Conservation (phyloP, 1,140 invertebrate species). For the Aphis craccivora region DNA sequence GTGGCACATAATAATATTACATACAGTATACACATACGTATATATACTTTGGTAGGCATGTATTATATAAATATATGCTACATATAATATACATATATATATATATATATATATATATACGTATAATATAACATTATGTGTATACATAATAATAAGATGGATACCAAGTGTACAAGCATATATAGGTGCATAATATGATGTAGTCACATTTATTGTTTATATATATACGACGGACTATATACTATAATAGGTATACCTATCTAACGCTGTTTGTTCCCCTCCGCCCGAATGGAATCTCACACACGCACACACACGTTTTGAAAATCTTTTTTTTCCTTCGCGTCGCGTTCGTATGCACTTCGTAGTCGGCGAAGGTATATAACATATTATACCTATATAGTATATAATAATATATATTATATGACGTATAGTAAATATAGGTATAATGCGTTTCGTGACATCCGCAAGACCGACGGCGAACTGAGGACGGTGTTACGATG, state of each 20-base stretch:
- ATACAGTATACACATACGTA: background rate
- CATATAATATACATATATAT: too few species aligned
- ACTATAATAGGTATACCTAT: background rate
- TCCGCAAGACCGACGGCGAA: background rate
- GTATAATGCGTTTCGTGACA: constrained; percentile 1
- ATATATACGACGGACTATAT: too few species aligned
- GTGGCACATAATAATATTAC: background rate
- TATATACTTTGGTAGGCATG: background rate
- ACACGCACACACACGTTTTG: background rate
- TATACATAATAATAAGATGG: background rate
- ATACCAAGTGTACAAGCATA: background rate
- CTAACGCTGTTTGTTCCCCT: background rate
- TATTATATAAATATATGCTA: too few species aligned
- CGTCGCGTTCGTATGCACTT: background rate
- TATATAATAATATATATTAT: background rate
- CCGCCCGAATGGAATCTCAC: background rate
- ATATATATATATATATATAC: background rate
- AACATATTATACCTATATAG: background rate
- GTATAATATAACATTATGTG: background rate
- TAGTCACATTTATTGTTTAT: too few species aligned
- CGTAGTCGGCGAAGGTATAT: background rate
- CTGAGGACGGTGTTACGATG: background rate
- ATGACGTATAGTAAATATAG: background rate
- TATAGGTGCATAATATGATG: too few species aligned
- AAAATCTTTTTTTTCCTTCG: background rate